These are phyloP conservation scores for Fulica atra DNA, from an alignment of 2,113 vertebrate genomes.

Conservation along the genomic window DNA sequence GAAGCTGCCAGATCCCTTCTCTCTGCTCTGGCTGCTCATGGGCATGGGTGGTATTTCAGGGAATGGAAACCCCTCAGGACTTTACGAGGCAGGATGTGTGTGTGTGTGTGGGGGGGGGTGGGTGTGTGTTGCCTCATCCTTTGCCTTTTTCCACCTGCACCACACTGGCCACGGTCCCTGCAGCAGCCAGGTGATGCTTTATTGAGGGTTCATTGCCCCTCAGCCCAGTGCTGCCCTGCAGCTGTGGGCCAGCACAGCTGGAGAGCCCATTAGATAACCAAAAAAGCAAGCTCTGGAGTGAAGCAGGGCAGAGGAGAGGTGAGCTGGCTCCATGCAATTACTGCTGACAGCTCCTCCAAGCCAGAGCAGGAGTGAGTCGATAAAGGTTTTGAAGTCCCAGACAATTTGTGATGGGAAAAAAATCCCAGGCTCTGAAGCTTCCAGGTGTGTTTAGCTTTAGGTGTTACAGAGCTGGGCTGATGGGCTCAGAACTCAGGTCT, in stretches of 20 bases:
- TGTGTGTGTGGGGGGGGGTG: too few relatives aligned
- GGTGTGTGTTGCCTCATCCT: not conserved
- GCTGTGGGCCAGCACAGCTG: not conserved
- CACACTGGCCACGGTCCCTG: rapidly evolving
- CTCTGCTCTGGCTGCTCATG: not conserved
- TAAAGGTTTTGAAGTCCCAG: not conserved
- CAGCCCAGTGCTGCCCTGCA: not conserved
- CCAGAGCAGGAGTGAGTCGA: not conserved
- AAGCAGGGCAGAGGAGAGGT: not conserved
- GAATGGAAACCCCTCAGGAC: not conserved
- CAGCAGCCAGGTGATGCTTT: not conserved
- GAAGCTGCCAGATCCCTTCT: not conserved
- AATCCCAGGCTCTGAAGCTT: not conserved
- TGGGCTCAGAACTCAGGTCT: not conserved
- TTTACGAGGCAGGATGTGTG: too few relatives aligned
- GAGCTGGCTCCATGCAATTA: not conserved
- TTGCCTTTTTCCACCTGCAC: not conserved
- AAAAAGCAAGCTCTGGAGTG: not conserved
- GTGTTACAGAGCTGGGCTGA: not conserved
- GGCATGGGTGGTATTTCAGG: not conserved
- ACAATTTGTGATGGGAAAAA: not conserved
- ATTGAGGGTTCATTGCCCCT: not conserved
- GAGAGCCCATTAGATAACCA: not conserved
- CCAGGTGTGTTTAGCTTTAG: not conserved
- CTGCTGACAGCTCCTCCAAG: not conserved